Evolutionary conservation across 2,888 invertebrate species (phyloP).

Genomic region (Muscina levida): DNA sequence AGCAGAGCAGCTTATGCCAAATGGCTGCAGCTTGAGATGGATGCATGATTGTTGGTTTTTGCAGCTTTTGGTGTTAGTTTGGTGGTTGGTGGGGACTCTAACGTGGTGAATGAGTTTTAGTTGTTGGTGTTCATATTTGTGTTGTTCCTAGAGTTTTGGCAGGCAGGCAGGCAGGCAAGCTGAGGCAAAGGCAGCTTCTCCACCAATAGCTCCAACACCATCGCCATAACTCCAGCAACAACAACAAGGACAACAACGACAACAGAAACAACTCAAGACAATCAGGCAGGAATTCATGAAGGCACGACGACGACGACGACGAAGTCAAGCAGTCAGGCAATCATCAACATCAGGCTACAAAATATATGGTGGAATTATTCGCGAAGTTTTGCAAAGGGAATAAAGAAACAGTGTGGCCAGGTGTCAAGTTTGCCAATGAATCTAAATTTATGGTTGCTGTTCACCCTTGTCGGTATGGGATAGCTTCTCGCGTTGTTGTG

Average conservation of each 20-base stretch:
- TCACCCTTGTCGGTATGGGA: no score
- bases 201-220: slow-evolving; percentile 10
- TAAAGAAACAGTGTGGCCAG: slow-evolving; percentile 1
- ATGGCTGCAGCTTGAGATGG: slow-evolving; percentile 15
- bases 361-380: slow-evolving; percentile 36
- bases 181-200: slow-evolving; percentile 9
- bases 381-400: slow-evolving; percentile 28
- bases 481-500: no score
- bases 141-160: neutral
- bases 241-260: slow-evolving; percentile 16
- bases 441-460: no score
- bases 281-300: slow-evolving; percentile 62
- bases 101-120: neutral
- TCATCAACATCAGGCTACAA: slow-evolving; percentile 43
- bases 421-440: no score
- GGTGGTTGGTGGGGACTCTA: neutral
- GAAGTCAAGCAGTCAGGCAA: slow-evolving; percentile 50
- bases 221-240: neutral
- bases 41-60: slow-evolving; percentile 28
- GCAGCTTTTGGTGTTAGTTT: slow-evolving; percentile 20
- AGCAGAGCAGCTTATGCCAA: slow-evolving; percentile 4
- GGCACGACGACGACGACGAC: no score
- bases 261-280: slow-evolving; percentile 44
- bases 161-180: slow-evolving; percentile 7
- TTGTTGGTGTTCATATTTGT: slow-evolving; percentile 21